phyloP scores from a whole-genome alignment of 1,140 invertebrate species.

The Schlechtendalia chinensis region DNA sequence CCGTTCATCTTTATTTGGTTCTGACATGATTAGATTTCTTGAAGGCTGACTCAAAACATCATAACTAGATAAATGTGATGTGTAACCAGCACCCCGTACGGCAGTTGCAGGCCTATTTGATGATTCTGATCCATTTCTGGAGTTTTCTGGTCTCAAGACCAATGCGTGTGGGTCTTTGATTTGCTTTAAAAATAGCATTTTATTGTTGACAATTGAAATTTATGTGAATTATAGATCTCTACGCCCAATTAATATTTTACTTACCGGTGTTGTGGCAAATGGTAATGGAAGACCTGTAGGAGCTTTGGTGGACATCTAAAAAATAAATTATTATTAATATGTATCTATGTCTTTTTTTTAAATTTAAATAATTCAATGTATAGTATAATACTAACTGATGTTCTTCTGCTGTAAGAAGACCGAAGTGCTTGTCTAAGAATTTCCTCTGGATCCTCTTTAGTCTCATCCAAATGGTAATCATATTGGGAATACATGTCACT shows the following conservation, averaged over 20 bases:
- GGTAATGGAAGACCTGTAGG: slow-evolving; percentile 34
- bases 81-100: slow-evolving; percentile 91
- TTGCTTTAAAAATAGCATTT: slow-evolving; percentile 9
- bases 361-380: background rate
- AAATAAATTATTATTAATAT: slow-evolving; percentile 1
- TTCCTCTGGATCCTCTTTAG: slow-evolving; percentile 67
- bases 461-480: slow-evolving; percentile 64
- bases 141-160: slow-evolving; percentile 24
- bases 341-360: background rate
- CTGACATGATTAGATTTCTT: slow-evolving; percentile 57
- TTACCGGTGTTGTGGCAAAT: slow-evolving; percentile 32
- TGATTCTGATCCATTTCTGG: slow-evolving; percentile 49
- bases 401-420: slow-evolving; percentile 64
- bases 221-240: background rate
- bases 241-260: slow-evolving; percentile 9
- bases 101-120: slow-evolving; percentile 86
- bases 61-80: slow-evolving; percentile 65
- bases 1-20: slow-evolving; percentile 64
- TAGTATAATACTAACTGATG: slow-evolving; percentile 58
- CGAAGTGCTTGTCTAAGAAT: slow-evolving; percentile 65
- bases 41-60: slow-evolving; percentile 81
- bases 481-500: slow-evolving; percentile 63
- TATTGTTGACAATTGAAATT: background rate
- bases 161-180: slow-evolving; percentile 37
- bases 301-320: slow-evolving; percentile 25